phyloP scores from a whole-genome alignment of 2,888 invertebrate species.

The Noctuana brunneofusca region DNA sequence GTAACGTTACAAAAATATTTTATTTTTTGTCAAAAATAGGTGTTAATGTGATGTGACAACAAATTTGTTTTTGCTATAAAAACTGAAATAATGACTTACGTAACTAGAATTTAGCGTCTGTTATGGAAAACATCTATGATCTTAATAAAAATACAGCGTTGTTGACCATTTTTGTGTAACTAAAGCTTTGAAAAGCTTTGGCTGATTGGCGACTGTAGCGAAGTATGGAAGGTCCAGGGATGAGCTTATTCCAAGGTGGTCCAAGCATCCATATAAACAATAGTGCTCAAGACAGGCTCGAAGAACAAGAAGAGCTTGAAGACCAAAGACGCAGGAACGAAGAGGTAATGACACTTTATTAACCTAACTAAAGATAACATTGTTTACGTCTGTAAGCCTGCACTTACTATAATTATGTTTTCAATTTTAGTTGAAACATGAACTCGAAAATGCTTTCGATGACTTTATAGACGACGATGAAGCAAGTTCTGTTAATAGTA shows the following conservation, averaged over 20 bases:
- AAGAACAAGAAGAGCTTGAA: slow-evolving; percentile 86
- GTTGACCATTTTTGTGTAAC: neutral
- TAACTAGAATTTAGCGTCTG: slow-evolving; percentile 7
- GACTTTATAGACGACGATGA: slow-evolving; percentile 87
- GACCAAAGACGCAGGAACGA: slow-evolving; percentile 86
- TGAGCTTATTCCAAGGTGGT: slow-evolving; percentile 87
- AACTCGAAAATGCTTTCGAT: slow-evolving; percentile 86
- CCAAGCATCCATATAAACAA: slow-evolving; percentile 86
- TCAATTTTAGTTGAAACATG: slow-evolving; percentile 81
- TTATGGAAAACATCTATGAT: neutral
- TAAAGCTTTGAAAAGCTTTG: slow-evolving; percentile 13
- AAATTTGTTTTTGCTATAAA: slow-evolving; percentile 12
- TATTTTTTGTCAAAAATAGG: too few species aligned
- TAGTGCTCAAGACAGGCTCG: slow-evolving; percentile 84
- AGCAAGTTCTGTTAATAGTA: slow-evolving; percentile 83
- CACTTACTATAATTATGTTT: neutral
- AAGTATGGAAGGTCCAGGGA: slow-evolving; percentile 86
- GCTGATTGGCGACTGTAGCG: too few species aligned
- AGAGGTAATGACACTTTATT: slow-evolving; percentile 76
- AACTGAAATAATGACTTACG: slow-evolving; percentile 7
- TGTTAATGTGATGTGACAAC: slow-evolving; percentile 13
- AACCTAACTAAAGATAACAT: slow-evolving; percentile 8
- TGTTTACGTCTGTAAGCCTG: neutral
- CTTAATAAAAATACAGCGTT: neutral
- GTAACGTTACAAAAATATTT: neutral